Evolutionary conservation across 2,888 invertebrate species (phyloP), one percentile per base, ranked within the genome.

Genomic region (Tetragonisca angustula): DNA sequence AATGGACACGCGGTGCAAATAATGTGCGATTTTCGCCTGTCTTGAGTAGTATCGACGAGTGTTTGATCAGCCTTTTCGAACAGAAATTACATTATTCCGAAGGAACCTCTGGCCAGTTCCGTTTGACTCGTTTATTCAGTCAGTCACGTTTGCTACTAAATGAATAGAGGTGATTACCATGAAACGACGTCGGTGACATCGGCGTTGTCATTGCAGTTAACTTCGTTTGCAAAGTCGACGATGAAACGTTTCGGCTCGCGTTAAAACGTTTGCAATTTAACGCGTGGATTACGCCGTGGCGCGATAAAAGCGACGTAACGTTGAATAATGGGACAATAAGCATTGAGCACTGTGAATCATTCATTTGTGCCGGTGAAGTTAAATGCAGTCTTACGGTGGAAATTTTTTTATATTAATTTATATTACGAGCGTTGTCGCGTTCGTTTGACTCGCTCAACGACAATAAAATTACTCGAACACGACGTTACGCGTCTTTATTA

Each of bases 161-260:
- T 43, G 81, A 79, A 82, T 64, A 69, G 52, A 74, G 62, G 49
- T 54, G 70, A 82, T 82, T 79, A 78, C 54, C 68, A 74, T 65
- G 56, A 56, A 52, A 59, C 65, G 50, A 69, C 70, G 49, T 43
- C 69, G 36, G 43, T 52, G 61, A 64, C 79, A 36, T 36, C 36
- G 36, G 56, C 52, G 71, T 71, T 50, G 80, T 62, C 81, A 74
- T 69, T 70, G 67, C 24, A 65, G 79, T 65, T 65, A 59, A 61
- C 71, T 76, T 67, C 43, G 61, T 59, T 21, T 3, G 64, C 6
- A 21, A 36, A 50, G 27, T 74, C 54, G 50, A 74, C 50, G 49
- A 6, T 61, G 5, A 65, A 49, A 24, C 49, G 64, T 56, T 43
- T 43, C 43, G 43, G 43, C 24, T 5, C 50, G 32, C 62, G 64